Evolutionary conservation across 2,797 vertebrate species (phyloP).

Genomic region (Tachyglossus aculeatus): DNA sequence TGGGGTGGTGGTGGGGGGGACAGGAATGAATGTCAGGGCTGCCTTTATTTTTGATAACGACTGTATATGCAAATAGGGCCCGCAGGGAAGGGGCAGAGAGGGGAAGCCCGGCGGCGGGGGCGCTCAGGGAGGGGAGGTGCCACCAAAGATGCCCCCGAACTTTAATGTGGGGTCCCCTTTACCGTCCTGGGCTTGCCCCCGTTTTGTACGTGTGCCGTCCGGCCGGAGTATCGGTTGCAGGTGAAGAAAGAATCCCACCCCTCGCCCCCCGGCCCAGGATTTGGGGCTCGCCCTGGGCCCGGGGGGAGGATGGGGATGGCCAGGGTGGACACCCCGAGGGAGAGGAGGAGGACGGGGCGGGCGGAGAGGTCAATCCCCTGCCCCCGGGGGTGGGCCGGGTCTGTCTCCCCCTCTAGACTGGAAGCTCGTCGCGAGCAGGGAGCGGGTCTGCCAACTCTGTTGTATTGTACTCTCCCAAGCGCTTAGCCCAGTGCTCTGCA

Average conservation of each 20-base stretch:
- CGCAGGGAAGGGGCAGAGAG: background rate
- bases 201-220: background rate
- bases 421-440: too few relatives aligned
- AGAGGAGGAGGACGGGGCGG: too few relatives aligned
- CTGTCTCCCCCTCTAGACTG: too few relatives aligned
- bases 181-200: background rate
- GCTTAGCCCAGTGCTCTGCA: too few relatives aligned
- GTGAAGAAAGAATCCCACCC: constrained; percentile 44
- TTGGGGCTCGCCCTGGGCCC: background rate
- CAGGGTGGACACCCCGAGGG: background rate
- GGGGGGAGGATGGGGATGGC: background rate
- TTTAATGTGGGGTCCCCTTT: background rate
- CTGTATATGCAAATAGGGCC: background rate
- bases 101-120: too few relatives aligned
- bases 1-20: background rate
- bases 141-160: background rate
- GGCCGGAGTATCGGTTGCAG: constrained; percentile 23
- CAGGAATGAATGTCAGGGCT: background rate
- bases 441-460: too few relatives aligned
- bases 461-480: too few relatives aligned
- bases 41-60: background rate
- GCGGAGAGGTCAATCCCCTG: too few relatives aligned
- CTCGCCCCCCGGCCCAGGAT: background rate
- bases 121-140: too few relatives aligned
- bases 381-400: too few relatives aligned